phyloP scores from a whole-genome alignment of 2,888 invertebrate genomes.

The Amphipoea lucens region DNA sequence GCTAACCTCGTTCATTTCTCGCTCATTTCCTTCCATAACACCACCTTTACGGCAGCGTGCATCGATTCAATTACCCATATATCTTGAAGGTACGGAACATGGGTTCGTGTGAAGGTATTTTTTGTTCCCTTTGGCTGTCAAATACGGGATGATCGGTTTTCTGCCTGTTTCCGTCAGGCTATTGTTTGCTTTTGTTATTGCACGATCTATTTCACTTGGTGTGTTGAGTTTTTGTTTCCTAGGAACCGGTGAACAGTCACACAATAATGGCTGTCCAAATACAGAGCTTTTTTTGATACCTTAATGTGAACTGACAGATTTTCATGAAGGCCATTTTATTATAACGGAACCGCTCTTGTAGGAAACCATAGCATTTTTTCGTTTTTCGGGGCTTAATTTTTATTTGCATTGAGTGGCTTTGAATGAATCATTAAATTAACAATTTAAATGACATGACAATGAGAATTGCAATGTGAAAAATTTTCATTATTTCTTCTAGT shows the following conservation, averaged over 20 bases:
- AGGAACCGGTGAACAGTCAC: not conserved
- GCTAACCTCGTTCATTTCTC: conserved; percentile 14
- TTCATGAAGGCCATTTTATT: too few species aligned
- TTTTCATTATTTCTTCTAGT: not conserved
- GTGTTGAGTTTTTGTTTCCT: not conserved
- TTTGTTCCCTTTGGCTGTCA: conserved; percentile 48
- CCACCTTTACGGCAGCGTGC: conserved; percentile 49
- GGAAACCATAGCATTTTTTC: not conserved
- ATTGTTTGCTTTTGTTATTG: conserved; percentile 42
- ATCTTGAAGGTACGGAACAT: conserved; percentile 60
- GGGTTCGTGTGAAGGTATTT: conserved; percentile 32
- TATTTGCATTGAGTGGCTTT: not conserved
- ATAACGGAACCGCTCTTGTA: too few species aligned
- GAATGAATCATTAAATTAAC: too few species aligned
- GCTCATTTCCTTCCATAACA: conserved; percentile 33
- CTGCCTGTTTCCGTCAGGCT: conserved; percentile 12
- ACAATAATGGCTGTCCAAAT: not conserved
- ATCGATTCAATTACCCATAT: conserved; percentile 72
- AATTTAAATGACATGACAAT: not conserved
- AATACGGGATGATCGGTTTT: conserved; percentile 44
- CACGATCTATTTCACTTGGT: conserved; percentile 4
- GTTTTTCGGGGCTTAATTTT: not conserved
- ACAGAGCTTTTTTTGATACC: too few species aligned
- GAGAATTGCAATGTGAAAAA: not conserved
- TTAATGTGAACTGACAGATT: not conserved